Percentiles rank a stretch among this genome's conserved stretches.
Conservation (phyloP, 1,140 invertebrate genomes). For the Achatina immaculata region DNA sequence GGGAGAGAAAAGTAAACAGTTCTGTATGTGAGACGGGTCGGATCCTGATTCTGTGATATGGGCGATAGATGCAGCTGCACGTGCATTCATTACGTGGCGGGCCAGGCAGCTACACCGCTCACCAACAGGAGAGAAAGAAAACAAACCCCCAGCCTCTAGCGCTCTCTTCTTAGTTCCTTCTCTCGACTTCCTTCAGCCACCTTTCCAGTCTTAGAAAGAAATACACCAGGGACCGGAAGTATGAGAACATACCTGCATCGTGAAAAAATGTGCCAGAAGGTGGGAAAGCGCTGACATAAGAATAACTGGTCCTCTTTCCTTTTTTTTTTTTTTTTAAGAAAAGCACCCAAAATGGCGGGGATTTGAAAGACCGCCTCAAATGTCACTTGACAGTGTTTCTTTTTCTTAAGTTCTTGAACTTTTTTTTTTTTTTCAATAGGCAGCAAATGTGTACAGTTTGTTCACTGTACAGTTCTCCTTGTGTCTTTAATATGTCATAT, state of each 20-base stretch:
- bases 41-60: background rate
- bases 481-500: no score
- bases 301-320: background rate
- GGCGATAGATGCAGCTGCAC: background rate
- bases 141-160: background rate
- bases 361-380: background rate
- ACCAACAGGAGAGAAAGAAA: background rate
- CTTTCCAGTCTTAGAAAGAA: background rate
- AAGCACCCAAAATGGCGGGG: background rate
- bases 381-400: background rate
- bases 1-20: background rate
- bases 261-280: background rate
- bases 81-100: background rate
- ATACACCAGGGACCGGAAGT: slow-evolving; percentile 19
- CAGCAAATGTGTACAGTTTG: no score
- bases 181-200: background rate
- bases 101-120: background rate
- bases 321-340: background rate
- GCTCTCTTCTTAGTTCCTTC: background rate
- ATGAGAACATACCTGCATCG: slow-evolving; percentile 13
- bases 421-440: no score
- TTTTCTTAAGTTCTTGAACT: no score
- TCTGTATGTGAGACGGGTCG: background rate
- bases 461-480: no score
- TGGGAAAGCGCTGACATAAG: background rate